These are phyloP conservation scores for Rostratula benghalensis DNA, from an alignment of 2,113 vertebrate genomes.

Conservation along the genomic window DNA sequence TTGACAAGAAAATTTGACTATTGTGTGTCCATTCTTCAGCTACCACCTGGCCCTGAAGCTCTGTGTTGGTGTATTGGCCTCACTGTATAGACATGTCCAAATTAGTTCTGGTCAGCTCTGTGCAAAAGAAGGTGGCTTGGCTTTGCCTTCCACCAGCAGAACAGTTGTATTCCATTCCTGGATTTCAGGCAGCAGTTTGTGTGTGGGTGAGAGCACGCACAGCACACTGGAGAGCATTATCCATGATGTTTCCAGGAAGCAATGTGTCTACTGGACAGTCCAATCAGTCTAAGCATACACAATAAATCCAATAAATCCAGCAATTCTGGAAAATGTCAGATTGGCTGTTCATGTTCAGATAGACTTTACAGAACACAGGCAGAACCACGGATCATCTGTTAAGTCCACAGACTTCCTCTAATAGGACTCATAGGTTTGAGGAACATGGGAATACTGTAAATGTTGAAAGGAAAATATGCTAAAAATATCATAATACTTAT, in stretches of 20 bases:
- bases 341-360: neutral
- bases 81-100: fast-evolving
- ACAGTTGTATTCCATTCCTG: neutral
- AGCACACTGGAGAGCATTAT: neutral
- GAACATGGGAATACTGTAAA: neutral
- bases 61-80: neutral
- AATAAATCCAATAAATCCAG: neutral
- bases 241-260: neutral
- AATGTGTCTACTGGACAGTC: neutral
- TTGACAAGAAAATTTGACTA: neutral
- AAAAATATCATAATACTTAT: neutral
- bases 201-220: neutral
- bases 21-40: neutral
- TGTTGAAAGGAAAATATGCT: neutral
- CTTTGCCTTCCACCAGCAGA: neutral
- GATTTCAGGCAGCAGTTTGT: neutral
- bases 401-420: neutral
- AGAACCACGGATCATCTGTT: neutral
- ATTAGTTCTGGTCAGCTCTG: neutral
- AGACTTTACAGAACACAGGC: neutral
- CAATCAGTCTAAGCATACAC: neutral
- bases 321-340: neutral
- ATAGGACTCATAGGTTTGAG: neutral
- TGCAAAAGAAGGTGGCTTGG: neutral
- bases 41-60: neutral